These are phyloP conservation scores for Folsomia candida DNA, from an alignment of 2,888 invertebrate genomes.

Conservation along the genomic window DNA sequence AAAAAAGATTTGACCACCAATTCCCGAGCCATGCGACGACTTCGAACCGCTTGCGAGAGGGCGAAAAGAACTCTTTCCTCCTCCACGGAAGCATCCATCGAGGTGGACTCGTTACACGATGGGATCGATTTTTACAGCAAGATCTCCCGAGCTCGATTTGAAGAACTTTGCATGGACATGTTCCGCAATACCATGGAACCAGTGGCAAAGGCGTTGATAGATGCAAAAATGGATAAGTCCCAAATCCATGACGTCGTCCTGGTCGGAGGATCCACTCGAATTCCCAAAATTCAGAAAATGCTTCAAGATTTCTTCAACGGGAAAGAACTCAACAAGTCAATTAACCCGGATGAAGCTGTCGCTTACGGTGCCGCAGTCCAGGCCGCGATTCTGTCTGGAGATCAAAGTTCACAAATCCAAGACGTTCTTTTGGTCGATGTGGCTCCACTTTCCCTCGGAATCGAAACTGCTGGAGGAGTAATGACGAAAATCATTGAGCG, in stretches of 20 bases:
- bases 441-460: background rate
- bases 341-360: background rate
- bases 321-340: background rate
- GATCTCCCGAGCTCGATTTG: conserved; percentile 65
- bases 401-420: conserved; percentile 63
- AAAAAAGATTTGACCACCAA: conserved; percentile 57
- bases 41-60: background rate
- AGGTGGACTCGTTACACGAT: conserved; percentile 72
- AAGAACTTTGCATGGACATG: conserved; percentile 76
- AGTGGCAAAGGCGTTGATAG: background rate
- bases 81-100: conserved; percentile 71
- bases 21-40: background rate
- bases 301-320: background rate
- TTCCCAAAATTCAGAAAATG: background rate
- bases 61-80: conserved; percentile 66
- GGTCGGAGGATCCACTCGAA: background rate
- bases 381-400: conserved; percentile 59
- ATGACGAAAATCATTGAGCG: too few relatives aligned
- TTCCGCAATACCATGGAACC: background rate
- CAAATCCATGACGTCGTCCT: background rate
- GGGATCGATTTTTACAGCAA: conserved; percentile 65
- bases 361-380: background rate
- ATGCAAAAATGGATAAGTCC: background rate
- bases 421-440: conserved; percentile 81
- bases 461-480: conserved; percentile 53